phyloP scores from a whole-genome alignment of 2,113 vertebrate genomes.

The Mobula birostris region DNA sequence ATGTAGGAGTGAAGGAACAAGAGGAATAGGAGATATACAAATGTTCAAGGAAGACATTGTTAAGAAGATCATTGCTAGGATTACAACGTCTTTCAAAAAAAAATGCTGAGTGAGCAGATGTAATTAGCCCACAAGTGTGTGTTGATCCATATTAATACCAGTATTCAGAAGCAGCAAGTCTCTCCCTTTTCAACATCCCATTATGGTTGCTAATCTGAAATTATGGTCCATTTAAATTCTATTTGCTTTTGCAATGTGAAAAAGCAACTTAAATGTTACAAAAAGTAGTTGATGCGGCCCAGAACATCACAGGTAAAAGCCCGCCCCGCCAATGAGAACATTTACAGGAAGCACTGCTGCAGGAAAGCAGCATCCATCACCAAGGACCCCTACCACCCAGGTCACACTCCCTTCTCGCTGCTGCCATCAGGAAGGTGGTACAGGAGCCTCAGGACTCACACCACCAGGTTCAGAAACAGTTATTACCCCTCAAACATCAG shows the following conservation, averaged over 20 bases:
- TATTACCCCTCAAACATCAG: no score
- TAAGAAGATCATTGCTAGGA: neutral
- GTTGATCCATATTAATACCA: neutral
- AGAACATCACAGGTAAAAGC: no score
- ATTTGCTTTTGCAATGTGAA: neutral
- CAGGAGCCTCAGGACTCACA: no score
- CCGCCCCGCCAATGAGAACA: no score
- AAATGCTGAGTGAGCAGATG: neutral
- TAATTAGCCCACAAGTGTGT: neutral
- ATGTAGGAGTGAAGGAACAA: neutral
- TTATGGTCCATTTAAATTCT: neutral
- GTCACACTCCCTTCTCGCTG: no score
- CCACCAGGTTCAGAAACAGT: no score
- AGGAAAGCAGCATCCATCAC: no score
- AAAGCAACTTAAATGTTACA: neutral
- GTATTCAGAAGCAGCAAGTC: neutral
- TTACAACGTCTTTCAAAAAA: neutral
- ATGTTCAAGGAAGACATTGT: neutral
- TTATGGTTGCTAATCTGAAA: neutral
- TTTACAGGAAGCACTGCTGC: no score
- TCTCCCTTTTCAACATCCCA: neutral
- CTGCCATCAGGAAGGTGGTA: no score
- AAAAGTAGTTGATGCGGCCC: no score
- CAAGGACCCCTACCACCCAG: no score
- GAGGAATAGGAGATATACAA: neutral